Percentiles rank a stretch among this genome's conserved stretches.
Conservation (phyloP, 2,113 vertebrate genomes). For the Ploceus nigricollis region DNA sequence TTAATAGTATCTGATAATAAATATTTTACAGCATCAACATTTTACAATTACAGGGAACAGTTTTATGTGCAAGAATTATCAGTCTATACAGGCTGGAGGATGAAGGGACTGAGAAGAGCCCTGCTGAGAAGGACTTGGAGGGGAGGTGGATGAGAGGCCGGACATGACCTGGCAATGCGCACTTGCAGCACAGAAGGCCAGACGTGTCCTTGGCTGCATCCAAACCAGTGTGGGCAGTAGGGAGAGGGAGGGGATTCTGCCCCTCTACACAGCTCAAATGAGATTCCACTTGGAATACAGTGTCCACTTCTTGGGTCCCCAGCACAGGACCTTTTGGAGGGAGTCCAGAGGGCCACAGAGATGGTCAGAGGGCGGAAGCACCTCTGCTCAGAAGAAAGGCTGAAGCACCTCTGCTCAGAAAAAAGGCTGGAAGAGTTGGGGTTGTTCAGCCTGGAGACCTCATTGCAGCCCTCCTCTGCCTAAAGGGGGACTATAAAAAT, state of each 20-base stretch:
- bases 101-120: not conserved
- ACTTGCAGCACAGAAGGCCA: not conserved
- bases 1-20: slow-evolving; percentile 12
- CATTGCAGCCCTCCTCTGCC: not conserved
- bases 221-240: fast-evolving
- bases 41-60: slow-evolving; percentile 1
- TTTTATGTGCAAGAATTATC: slow-evolving; percentile 2
- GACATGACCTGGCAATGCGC: fast-evolving
- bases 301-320: not conserved
- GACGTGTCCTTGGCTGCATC: fast-evolving
- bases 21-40: not conserved
- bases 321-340: not conserved
- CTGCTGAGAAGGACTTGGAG: not conserved
- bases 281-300: not conserved
- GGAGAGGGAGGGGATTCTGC: fast-evolving
- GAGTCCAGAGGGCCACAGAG: not conserved
- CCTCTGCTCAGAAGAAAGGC: not conserved
- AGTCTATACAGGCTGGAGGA: not conserved
- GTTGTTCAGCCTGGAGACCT: not conserved
- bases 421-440: not conserved
- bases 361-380: not conserved
- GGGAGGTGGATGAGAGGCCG: not conserved
- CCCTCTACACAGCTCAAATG: not conserved
- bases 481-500: not conserved
- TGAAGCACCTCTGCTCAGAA: not conserved